Base-by-base conservation (phyloP, 2,797 vertebrate species). In the Threskiornis aethiopicus region DNA sequence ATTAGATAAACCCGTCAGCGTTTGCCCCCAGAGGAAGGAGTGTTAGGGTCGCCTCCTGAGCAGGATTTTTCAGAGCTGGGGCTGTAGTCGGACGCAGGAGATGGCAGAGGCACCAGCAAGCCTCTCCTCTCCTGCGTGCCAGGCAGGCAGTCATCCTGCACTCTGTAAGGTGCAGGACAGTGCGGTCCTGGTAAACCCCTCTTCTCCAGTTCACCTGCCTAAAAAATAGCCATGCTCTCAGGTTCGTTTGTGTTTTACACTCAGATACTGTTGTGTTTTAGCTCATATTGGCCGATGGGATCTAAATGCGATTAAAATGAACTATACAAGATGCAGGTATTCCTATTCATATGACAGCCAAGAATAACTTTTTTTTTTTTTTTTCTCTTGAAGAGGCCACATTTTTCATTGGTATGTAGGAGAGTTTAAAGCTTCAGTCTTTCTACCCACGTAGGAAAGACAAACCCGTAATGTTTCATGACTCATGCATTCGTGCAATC, bases 341-440 rank as follows among this genome's bases (percentile, higher is more conserved):
- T 79, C 35, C 78, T 90, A 24, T 47, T 62, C 44, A 59, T 19
- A 28, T 8, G 47, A 46, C 37, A 87, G 24, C n/a, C 51, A 89
- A 90, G 35, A 84, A 75, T 59, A 52, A 58, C 29, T 7, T 16
- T 26, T n/a, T 28, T 10, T 28, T 69, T 52, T 52, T 49, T n/a
- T 47, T 55, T 62, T 35, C 6, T 31, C 41, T 46, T 72, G 25
- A 29, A 65, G 66, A 49, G 11, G 13, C 19, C 42, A 70, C 5
- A 19, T 79, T 94, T 96, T 93, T 79, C 41, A 18, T 29, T 85
- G 31, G 4, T 72, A 51, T 64, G 19, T 57, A 44, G 25, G 55
- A 80, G 47, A 69, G 15, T 88, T 91, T 83, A 92, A 96, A 85
- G 19, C 77, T 93, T 94, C 81, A 83, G 16, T 77, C 29, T 49